Base-by-base conservation (phyloP, 2,113 vertebrate genomes). In the Eulacestoma nigropectus region DNA sequence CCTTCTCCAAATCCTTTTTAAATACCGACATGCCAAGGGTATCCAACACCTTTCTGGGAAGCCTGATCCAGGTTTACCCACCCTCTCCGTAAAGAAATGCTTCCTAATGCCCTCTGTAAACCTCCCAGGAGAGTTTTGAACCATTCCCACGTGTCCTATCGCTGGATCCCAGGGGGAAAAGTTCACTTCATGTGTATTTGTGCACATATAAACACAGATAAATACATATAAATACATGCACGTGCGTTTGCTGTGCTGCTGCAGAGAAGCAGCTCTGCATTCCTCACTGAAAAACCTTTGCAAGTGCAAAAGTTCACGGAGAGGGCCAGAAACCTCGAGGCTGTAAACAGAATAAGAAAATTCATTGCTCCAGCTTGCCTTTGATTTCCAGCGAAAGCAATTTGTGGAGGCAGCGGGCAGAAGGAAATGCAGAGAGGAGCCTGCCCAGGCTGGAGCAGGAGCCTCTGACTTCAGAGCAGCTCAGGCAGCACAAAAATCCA, bases 111-210 rank as follows among this genome's bases (percentile, higher is more conserved):
- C 35, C 29, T 5, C 2, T 9, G 6, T 6, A 23, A 62, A 50
- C 7, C 29, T 37, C 26, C 13, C 33, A 20, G 18, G 2, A 6
- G 25, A 46, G 22, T 15, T 80, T 17, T 56, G 62, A 46, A 7
- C 52, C 56, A 27, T 52, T 27, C 37, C 73, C 35, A 33, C 0
- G 0, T 3, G 2, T 8, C 47, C 50, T 18, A 0, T 9, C 21
- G 1, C 44, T 11, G 41, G 10, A 44, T 23, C 19, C 35, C 22
- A 18, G 62, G 5, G 10, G n/a, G 33, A 49, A 27, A 37, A 19
- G 9, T 4, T 44, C 68, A 39, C 1, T 7, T 47, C 7, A 5
- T 9, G 10, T 11, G 37, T 7, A 7, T 35, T 18, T 19, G 15
- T 17, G 4, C 19, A 23, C 7, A 5, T 2, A 59, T 25, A 39